Evolutionary conservation across 1,140 invertebrate species (phyloP).

Genomic region (Microplitis demolitor): DNA sequence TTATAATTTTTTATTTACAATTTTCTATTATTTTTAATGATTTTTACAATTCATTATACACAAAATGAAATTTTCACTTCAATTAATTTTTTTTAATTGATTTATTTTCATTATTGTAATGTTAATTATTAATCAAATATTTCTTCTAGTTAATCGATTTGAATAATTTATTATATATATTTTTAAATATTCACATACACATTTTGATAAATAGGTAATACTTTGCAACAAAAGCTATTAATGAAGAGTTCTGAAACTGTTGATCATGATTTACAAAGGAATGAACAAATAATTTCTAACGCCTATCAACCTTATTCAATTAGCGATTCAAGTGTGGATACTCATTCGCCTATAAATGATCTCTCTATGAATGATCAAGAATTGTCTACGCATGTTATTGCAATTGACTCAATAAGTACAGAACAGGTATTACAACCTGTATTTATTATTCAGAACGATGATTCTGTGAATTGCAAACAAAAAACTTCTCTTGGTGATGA

Average conservation of each 20-base stretch:
- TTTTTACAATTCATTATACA: neutral
- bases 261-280: neutral
- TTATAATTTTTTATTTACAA: neutral
- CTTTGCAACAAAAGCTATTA: neutral
- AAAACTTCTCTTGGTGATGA: neutral
- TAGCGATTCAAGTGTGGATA: neutral
- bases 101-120: neutral
- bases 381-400: neutral
- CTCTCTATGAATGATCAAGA: neutral
- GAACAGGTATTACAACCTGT: neutral
- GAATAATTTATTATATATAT: neutral
- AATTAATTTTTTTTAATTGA: neutral
- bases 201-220: neutral
- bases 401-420: neutral
- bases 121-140: neutral
- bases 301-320: neutral
- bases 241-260: neutral
- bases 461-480: neutral
- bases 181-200: neutral
- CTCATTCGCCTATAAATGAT: neutral
- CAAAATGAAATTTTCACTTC: neutral
- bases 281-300: neutral
- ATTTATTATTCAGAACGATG: neutral
- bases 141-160: neutral
- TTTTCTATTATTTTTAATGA: too few species aligned